Conservation (phyloP, 2,113 vertebrate genomes). For the Paradoxurus hermaphroditus region DNA sequence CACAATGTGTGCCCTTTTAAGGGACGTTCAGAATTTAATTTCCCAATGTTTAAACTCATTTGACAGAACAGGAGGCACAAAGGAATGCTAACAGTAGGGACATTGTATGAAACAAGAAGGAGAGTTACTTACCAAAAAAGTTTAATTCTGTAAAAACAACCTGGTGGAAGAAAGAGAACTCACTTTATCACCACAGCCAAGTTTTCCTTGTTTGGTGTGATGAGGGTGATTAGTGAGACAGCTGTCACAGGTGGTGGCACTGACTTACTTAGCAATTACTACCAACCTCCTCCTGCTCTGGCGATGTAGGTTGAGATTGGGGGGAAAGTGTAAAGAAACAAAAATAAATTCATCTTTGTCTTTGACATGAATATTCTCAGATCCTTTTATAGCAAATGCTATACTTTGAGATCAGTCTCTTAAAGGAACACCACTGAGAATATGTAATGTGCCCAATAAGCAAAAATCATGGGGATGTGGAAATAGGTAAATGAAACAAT, state of each 20-base stretch:
- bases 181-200: conserved; percentile 40
- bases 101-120: conserved; percentile 67
- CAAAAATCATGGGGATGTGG: conserved; percentile 43
- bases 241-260: conserved; percentile 56
- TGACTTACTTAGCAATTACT: conserved; percentile 71
- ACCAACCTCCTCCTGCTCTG: conserved; percentile 27
- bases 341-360: conserved; percentile 58
- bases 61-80: conserved; percentile 66
- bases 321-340: not conserved
- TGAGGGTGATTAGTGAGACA: conserved; percentile 64
- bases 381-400: conserved; percentile 67
- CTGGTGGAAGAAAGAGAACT: not conserved
- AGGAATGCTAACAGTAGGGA: conserved; percentile 53
- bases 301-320: not conserved
- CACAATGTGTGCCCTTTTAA: conserved; percentile 50
- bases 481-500: conserved; percentile 62
- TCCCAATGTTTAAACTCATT: conserved; percentile 70
- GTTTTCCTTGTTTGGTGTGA: conserved; percentile 52
- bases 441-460: conserved; percentile 60
- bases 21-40: conserved; percentile 34
- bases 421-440: conserved; percentile 60
- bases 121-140: conserved; percentile 56
- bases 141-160: conserved; percentile 65
- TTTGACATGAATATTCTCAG: conserved; percentile 32
- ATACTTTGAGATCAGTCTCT: conserved; percentile 40